Evolutionary conservation across 2,888 invertebrate genomes (phyloP).

Genomic region (Bruchidius siliquastri): DNA sequence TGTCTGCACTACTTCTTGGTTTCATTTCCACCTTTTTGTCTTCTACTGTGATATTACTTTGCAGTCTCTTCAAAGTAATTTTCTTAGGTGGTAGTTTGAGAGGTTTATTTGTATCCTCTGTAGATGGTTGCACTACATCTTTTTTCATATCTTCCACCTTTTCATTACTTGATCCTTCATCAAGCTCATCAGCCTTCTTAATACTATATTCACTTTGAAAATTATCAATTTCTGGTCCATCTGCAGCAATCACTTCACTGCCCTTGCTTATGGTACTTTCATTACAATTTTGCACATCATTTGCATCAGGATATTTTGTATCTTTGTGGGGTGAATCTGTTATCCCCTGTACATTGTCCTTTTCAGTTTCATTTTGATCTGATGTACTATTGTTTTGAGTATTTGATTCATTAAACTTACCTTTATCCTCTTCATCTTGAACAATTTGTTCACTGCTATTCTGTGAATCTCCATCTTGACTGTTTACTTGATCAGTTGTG

Average conservation of each 20-base stretch:
- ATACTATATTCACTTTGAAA: slow-evolving; percentile 16
- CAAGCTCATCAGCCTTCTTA: not conserved
- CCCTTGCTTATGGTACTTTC: slow-evolving; percentile 1
- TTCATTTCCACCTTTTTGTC: not conserved
- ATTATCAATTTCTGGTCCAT: not conserved
- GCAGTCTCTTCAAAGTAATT: slow-evolving; percentile 14
- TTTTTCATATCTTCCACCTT: slow-evolving; percentile 1
- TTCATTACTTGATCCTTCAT: slow-evolving; percentile 6
- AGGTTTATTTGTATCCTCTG: slow-evolving; percentile 19
- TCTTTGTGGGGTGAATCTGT: slow-evolving; percentile 44
- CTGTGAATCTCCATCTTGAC: slow-evolving; percentile 10
- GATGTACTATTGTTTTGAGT: slow-evolving; percentile 40
- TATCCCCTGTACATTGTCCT: slow-evolving; percentile 47
- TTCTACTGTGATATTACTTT: slow-evolving; percentile 2
- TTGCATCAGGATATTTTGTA: slow-evolving; percentile 16
- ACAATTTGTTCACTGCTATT: slow-evolving; percentile 7
- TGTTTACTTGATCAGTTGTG: not conserved
- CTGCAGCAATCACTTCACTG: not conserved
- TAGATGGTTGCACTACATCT: slow-evolving; percentile 6
- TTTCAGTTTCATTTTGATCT: slow-evolving; percentile 39
- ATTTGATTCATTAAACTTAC: slow-evolving; percentile 49
- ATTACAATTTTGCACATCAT: slow-evolving; percentile 9
- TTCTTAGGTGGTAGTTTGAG: slow-evolving; percentile 16
- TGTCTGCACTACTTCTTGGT: slow-evolving; percentile 16
- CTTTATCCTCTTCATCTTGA: slow-evolving; percentile 38